Evolutionary conservation across 2,888 invertebrate genomes (phyloP).

Genomic region (Gymnocheta viridis): DNA sequence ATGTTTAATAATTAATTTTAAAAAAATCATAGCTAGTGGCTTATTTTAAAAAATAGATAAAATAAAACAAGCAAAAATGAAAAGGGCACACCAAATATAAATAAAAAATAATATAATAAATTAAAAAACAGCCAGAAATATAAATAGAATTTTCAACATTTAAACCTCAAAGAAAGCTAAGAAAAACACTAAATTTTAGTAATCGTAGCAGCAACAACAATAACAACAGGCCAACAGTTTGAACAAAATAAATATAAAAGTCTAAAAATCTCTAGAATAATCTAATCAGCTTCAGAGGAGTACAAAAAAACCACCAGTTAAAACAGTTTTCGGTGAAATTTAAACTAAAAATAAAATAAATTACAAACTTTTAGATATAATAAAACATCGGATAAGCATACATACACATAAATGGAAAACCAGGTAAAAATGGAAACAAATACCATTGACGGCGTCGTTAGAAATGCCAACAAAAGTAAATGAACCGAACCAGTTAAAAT

Average conservation of each 20-base stretch:
- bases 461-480: neutral
- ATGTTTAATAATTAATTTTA: too few species aligned
- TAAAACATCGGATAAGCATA: neutral
- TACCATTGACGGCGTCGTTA: neutral
- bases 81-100: too few species aligned
- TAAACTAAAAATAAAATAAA: neutral
- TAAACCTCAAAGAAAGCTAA: too few species aligned
- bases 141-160: too few species aligned
- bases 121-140: too few species aligned
- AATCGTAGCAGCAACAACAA: neutral
- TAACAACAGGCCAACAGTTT: neutral
- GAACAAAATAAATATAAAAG: neutral
- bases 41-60: too few species aligned
- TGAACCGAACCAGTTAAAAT: constrained; percentile 13
- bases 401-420: neutral
- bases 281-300: neutral
- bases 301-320: neutral
- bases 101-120: too few species aligned
- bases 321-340: neutral
- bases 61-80: too few species aligned
- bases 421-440: neutral
- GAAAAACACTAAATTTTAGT: too few species aligned
- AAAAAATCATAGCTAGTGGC: too few species aligned
- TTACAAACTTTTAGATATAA: neutral
- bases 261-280: constrained; percentile 22